A percentile compares a stretch with the other conserved stretches of the same genome.
Conservation (phyloP, 1,140 invertebrate species). For the Hormaphis cornu region DNA sequence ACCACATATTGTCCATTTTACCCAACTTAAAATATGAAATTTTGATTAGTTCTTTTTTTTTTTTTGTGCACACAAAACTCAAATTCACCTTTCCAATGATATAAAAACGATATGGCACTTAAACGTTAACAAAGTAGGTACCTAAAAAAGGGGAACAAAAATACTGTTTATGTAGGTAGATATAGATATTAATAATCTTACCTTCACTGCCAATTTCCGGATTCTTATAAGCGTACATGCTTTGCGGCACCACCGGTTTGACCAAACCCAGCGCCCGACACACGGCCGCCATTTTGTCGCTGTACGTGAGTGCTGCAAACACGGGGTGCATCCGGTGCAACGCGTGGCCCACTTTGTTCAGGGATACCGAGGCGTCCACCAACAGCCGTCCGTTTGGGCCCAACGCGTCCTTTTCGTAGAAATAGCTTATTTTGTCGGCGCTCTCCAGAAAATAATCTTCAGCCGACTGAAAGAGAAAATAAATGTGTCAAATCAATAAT, state of each 20-base stretch:
- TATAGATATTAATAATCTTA: no score
- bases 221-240: conserved; percentile 98
- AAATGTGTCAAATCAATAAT: no score
- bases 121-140: no score
- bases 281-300: conserved; percentile 67
- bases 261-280: conserved; percentile 62
- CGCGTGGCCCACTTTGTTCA: conserved; percentile 89
- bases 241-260: conserved; percentile 80
- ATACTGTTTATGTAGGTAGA: no score
- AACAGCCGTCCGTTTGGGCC: conserved; percentile 61
- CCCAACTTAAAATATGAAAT: no score
- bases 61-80: no score
- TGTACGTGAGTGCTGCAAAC: conserved; percentile 75
- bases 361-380: conserved; percentile 55
- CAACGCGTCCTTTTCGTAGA: conserved; percentile 78
- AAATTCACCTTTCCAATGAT: no score
- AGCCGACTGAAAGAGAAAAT: conserved; percentile 42
- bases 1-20: no score
- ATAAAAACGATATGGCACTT: no score
- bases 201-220: conserved; percentile 81
- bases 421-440: conserved; percentile 83
- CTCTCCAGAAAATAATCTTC: conserved; percentile 84
- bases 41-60: no score
- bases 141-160: no score
- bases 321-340: conserved; percentile 74